These are phyloP conservation scores for Herpetotheres cachinnans DNA, from an alignment of 2,113 vertebrate genomes.

Conservation along the genomic window DNA sequence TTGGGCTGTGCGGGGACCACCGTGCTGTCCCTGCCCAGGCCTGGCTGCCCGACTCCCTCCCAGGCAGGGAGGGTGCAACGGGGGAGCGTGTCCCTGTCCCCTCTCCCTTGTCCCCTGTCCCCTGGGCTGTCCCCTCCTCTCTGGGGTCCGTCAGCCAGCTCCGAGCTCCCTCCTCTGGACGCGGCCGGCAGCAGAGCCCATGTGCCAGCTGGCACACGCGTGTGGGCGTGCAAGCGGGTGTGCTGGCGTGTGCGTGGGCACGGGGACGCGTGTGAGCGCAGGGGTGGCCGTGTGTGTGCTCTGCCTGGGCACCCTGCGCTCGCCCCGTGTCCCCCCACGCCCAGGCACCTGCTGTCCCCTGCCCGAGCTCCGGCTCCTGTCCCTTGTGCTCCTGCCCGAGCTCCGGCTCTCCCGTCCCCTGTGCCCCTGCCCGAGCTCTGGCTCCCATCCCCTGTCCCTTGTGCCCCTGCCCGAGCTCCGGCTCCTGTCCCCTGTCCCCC, in stretches of 20 bases:
- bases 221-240: accelerated
- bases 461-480: not conserved
- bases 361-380: too few species aligned
- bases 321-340: not conserved
- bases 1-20: not conserved
- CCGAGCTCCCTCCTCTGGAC: constrained; percentile 34
- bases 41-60: not conserved
- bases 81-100: accelerated
- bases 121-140: not conserved
- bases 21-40: not conserved
- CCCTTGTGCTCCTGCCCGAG: not conserved
- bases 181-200: not conserved
- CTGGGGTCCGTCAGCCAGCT: not conserved
- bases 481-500: not conserved
- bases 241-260: accelerated
- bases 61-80: accelerated
- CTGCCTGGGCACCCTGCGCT: too few species aligned
- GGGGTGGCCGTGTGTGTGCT: accelerated
- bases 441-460: too few species aligned
- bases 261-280: accelerated
- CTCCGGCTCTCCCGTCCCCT: not conserved
- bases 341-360: not conserved
- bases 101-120: not conserved
- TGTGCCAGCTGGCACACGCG: not conserved
- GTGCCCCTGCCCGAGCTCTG: not conserved